Percentiles rank a stretch among this genome's conserved stretches.
These are phyloP conservation scores for Dryobates pubescens DNA, from an alignment of 2,797 vertebrate species.

Conservation along the genomic window DNA sequence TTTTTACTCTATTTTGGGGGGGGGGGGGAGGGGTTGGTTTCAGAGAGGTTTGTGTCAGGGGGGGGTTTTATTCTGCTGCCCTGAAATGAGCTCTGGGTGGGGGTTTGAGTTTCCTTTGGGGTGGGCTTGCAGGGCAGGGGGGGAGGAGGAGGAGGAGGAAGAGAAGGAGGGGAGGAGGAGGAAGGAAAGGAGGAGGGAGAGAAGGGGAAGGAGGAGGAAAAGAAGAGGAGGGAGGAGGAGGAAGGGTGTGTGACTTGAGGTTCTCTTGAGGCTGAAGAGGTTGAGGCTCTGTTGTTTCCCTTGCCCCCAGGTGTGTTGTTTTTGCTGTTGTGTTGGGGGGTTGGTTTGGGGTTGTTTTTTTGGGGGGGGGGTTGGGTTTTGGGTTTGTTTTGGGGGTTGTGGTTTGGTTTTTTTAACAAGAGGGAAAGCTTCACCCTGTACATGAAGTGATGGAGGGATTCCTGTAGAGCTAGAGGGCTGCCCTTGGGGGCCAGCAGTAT, in stretches of 20 bases:
- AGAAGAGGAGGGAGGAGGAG: too few species aligned
- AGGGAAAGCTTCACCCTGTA: slow-evolving; percentile 78
- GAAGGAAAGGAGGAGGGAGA: neutral
- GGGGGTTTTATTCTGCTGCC: slow-evolving; percentile 64
- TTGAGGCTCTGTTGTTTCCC: too few species aligned
- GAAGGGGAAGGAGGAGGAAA: too few species aligned
- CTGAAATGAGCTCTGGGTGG: slow-evolving; percentile 65
- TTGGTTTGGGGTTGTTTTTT: too few species aligned
- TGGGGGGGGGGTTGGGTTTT: too few species aligned
- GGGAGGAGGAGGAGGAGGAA: neutral
- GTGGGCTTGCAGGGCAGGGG: neutral
- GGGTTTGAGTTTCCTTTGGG: neutral
- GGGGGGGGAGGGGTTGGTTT: neutral
- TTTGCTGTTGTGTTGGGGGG: too few species aligned
- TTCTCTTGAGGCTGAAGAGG: too few species aligned
- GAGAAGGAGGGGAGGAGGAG: neutral
- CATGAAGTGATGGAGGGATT: slow-evolving; percentile 78
- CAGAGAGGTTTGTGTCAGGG: neutral
- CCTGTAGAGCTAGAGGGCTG: slow-evolving; percentile 83
- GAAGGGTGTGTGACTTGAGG: too few species aligned
- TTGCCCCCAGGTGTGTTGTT: too few species aligned
- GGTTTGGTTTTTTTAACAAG: slow-evolving; percentile 60
- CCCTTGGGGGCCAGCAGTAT: slow-evolving; percentile 76
- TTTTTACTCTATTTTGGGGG: neutral
- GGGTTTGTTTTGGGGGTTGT: too few species aligned